Evolutionary conservation across 2,113 vertebrate species (phyloP), one percentile per base, ranked within the genome.

Genomic region (Pachyramphus minor): DNA sequence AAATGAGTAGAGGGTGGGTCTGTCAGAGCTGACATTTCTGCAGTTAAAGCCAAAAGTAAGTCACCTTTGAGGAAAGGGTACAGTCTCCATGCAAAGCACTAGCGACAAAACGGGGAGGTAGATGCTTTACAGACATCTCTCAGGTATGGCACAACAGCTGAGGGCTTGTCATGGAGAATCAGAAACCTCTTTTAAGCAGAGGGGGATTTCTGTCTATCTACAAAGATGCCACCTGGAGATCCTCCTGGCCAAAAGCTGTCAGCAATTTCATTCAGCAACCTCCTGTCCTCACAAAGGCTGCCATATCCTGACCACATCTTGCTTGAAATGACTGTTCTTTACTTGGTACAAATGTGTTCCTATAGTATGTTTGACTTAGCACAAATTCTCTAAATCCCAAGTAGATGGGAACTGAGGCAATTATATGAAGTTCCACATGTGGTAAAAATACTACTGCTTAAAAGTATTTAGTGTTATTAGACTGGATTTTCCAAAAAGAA

Each of bases 351-450:
- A 76, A 68, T 60, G 28, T 87, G 62, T 49, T 95, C 25, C n/a
- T 77, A 23, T 75, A 59, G 49, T 84, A 41, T 83, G n/a, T 84
- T 42, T 90, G 66, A 53, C 39, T 44, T 75, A 11, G 39, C 66
- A 89, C 35, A 90, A 92, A 84, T 92, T 94, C 80, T 77, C 63
- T 78, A 90, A 97, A 94, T 93, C 84, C 44, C 5, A 2, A 80
- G 21, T 82, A 66, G 45, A 87, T 35, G 74, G 49, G 22, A 92
- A 84, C 18, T 42, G 31, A 95, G 30, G 45, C 68, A 84, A 82
- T 76, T 94, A 62, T 71, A 33, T 62, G 17, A 84, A 93, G 33
- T 69, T 87, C 64, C 53, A 95, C 41, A 76, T 53, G 47, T 44
- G 89, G 63, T 64, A 89, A 91, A 95, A 93, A 81, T 37, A 85